These are phyloP conservation scores for Aurelia sp. DNA, from an alignment of 30 jellyfish, hydroid and myxozoan species.

Conservation along the genomic window DNA sequence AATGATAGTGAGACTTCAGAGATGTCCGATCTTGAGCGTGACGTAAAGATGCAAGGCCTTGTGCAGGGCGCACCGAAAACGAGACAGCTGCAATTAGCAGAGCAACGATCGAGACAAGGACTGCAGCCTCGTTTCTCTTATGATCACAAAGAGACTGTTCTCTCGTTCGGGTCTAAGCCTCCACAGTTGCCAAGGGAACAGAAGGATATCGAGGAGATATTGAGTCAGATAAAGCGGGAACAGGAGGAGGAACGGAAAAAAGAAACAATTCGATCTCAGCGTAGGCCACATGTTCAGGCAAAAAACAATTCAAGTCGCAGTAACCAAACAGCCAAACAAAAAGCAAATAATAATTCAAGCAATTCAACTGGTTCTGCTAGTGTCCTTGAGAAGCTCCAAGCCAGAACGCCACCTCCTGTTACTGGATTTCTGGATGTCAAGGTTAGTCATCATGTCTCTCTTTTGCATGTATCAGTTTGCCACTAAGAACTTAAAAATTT, in stretches of 20 bases:
- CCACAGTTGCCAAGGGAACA: constrained; percentile 47
- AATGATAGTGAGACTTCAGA: constrained; percentile 23
- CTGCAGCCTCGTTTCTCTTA: constrained; percentile 10
- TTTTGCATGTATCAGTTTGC: no score
- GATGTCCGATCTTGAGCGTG: constrained; percentile 17
- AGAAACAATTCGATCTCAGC: constrained; percentile 37
- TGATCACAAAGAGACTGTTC: no score
- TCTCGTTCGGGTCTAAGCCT: constrained; percentile 62
- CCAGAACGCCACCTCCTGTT: constrained; percentile 49
- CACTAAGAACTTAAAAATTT: no score
- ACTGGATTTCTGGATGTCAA: constrained; percentile 76
- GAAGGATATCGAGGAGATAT: constrained; percentile 49
- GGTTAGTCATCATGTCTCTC: constrained; percentile 19
- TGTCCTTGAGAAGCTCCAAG: constrained; percentile 31
- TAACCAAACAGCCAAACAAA: constrained; percentile 7
- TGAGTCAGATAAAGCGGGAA: constrained; percentile 56
- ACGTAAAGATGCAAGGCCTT: constrained; percentile 5
- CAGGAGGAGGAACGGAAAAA: constrained; percentile 43
- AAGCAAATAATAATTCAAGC: background rate
- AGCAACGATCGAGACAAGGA: constrained; percentile 41
- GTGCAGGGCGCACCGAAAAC: constrained; percentile 25
- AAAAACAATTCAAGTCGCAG: constrained; percentile 15
- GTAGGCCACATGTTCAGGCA: constrained; percentile 43
- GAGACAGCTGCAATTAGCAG: constrained; percentile 41
- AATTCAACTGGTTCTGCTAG: constrained; percentile 21